phyloP scores from a whole-genome alignment of 2,113 vertebrate species.

The Eudyptes chrysolophus region DNA sequence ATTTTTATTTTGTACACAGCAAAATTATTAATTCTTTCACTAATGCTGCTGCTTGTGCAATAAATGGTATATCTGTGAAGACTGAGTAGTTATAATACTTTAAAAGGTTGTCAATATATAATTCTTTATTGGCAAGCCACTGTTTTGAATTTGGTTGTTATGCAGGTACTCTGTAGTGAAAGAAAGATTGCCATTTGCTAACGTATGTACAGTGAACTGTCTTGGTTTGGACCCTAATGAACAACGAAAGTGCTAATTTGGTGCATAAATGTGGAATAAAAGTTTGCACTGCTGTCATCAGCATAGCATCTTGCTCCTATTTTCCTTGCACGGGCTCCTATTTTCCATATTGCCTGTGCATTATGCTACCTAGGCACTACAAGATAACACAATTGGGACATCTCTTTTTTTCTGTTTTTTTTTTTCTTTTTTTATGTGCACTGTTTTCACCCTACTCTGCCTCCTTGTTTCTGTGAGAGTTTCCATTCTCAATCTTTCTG shows the following conservation, averaged over 20 bases:
- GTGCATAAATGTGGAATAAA: not conserved
- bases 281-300: not conserved
- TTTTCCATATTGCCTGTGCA: not conserved
- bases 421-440: not conserved
- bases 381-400: not conserved
- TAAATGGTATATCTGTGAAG: not conserved
- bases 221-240: not conserved
- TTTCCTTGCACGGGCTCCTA: not conserved
- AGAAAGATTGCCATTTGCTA: not conserved
- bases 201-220: not conserved
- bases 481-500: not conserved
- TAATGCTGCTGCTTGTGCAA: not conserved
- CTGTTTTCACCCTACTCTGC: not conserved
- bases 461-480: not conserved
- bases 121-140: not conserved
- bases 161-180: not conserved
- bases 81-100: not conserved
- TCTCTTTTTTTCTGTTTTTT: not conserved
- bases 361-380: not conserved
- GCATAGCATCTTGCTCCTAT: not conserved
- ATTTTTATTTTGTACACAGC: not conserved
- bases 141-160: not conserved
- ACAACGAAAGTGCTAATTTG: not conserved
- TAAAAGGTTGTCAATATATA: not conserved
- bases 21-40: not conserved